A percentile compares a stretch with the other conserved stretches of the same genome.
Evolutionary conservation across 2,888 invertebrate species (phyloP).

Genomic region (Hipparchia sbordonii): DNA sequence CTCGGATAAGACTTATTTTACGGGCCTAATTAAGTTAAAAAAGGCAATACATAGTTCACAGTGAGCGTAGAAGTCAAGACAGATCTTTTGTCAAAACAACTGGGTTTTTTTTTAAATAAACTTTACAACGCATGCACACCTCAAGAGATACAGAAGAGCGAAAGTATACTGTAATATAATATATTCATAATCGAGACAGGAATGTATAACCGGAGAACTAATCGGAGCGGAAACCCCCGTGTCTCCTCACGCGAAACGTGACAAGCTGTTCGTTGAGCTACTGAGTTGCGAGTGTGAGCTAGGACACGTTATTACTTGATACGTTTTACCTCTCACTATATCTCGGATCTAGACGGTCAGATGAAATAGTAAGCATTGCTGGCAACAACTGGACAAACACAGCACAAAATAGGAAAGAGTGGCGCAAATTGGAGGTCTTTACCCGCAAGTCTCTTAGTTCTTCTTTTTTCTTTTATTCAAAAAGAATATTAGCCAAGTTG

Average conservation of each 20-base stretch:
- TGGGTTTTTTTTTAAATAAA: too few relatives aligned
- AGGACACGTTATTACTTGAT: slow-evolving; percentile 29
- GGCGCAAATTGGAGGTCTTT: too few relatives aligned
- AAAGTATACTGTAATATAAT: slow-evolving; percentile 19
- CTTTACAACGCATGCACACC: background rate
- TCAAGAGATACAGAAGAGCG: slow-evolving; percentile 6
- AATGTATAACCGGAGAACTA: slow-evolving; percentile 45
- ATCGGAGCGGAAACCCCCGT: slow-evolving; percentile 49
- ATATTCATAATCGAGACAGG: slow-evolving; percentile 20
- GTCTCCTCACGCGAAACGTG: slow-evolving; percentile 58
- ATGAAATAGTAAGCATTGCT: background rate
- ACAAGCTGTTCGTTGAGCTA: slow-evolving; percentile 24
- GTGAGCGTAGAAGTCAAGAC: too few relatives aligned
- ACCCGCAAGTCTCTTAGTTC: too few relatives aligned
- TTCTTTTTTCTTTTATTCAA: too few relatives aligned
- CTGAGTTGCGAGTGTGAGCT: slow-evolving; percentile 47
- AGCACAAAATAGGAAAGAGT: too few relatives aligned
- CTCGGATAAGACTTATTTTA: too few relatives aligned
- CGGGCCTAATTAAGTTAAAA: background rate
- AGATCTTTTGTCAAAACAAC: too few relatives aligned
- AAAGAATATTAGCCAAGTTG: too few relatives aligned
- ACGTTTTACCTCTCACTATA: slow-evolving; percentile 18
- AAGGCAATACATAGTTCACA: too few relatives aligned
- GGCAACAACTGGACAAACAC: too few relatives aligned
- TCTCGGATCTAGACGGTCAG: too few relatives aligned